Evolutionary conservation across 64 coral and sea anemone species (phyloP), one percentile per base, ranked within the genome.

Genomic region (Orbicella faveolata): DNA sequence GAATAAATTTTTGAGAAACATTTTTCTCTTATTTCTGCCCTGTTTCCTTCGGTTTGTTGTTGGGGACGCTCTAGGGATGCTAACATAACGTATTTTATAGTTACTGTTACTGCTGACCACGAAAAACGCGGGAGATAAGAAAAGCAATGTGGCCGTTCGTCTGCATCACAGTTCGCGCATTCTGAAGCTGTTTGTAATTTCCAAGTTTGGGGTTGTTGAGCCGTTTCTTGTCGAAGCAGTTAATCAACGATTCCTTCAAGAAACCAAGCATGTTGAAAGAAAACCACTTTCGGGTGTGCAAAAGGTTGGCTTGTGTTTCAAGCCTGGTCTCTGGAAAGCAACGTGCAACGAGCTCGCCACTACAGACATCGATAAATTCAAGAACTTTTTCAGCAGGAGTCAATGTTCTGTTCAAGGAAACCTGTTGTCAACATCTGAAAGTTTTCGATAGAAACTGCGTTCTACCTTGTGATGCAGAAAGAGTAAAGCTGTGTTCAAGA

Each of bases 281-380:
- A 72, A 72, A n/a, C 19, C 63, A 85, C 72, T 85, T 85, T 70
- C 82, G 37, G 0, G 21, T 73, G 37, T 85, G 82, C 64, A 85
- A 85, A 21, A 72, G 68, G 15, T 48, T 85, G 36, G 39, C 39
- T 33, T 44, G 81, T 48, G 18, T 35, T 37, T 65, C 82, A 6
- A 52, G 41, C 25, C 8, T 51, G 21, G 41, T 21, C 34, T 6
- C 13, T n/a, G 82, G 9, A 16, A n/a, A 6, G 13, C 82, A 73
- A 37, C 6, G 17, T 5, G 34, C 64, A 2, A 82, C 10, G 14
- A 85, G 21, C n/a, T 14, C 8, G 11, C 44, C 36, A 13, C 2
- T 35, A 10, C 13, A 66, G 44, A 16, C 34, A 51, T 52, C 26
- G 30, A 30, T 30, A 30, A 30, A 30, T 69, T 62, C 13, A 52